Evolutionary conservation across 2,888 invertebrate genomes (phyloP), one percentile per base, ranked within the genome.

Genomic region (Amblyjoppa proteus): DNA sequence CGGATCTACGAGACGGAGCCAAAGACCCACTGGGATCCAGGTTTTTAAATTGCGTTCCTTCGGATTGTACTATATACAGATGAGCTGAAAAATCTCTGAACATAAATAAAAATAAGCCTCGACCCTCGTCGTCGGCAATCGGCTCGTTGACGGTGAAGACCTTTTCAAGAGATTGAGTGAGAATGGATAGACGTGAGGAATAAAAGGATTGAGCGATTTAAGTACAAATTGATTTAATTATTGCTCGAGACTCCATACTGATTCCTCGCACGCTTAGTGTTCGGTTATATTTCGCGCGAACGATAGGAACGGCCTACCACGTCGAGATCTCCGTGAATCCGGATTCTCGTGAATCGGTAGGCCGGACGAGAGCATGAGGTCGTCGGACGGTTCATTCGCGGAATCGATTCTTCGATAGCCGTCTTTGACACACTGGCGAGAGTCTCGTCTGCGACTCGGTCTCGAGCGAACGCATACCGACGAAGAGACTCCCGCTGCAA

Each of bases 11-110:
- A 96, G 91, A 95, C 96, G 77, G 90, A 95, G 13, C 97, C 97
- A 92, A 94, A 94, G 84, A 96, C 97, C 2, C 95, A 96, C 61
- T 99, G 99, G 99, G 96, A 98, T 95, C 98, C 98, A 20, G 98
- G 98, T 83, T 98, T 98, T 94, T 98, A 95, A 94, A 64, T 16
- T 7, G 13, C 9, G 9, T 31, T 16, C 16, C 16, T 16, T 25
- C 49, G 20, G 13, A 16, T 68, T 34, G 38, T 41, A 34, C 34
- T 69, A 81, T 45, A 69, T 25, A 75, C n/a, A 81, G 9, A 7
- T 56, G 3, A 4, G 31, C n/a, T 49, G 45, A 56, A 9, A 51
- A 76, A 20, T 64, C 49, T n/a, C 66, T 76, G 76, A 25, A 68
- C 38, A 76, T 53, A 53, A 76, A 77, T 77, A n/a, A 66, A 34